phyloP scores from a whole-genome alignment of 2,113 vertebrate genomes.

The Ranitomeya variabilis region DNA sequence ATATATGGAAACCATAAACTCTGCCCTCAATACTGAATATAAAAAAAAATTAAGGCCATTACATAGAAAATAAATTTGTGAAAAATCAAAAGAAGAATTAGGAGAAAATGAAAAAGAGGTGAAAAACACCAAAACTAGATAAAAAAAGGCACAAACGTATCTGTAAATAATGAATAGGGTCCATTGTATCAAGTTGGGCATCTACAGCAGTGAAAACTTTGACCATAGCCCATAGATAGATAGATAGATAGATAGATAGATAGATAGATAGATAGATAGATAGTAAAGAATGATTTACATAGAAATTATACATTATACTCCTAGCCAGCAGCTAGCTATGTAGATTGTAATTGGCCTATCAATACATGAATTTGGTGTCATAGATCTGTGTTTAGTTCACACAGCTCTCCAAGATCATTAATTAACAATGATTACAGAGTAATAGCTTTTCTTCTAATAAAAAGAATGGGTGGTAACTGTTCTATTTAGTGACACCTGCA shows the following conservation, averaged over 20 bases:
- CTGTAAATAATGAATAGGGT: too few species aligned
- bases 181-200: too few species aligned
- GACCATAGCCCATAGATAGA: neutral
- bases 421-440: neutral
- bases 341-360: neutral
- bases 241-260: neutral
- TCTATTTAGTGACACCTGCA: neutral
- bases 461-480: neutral
- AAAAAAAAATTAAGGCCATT: too few species aligned
- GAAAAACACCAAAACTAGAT: too few species aligned
- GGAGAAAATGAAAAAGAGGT: too few species aligned
- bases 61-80: too few species aligned
- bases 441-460: neutral
- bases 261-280: neutral
- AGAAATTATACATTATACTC: neutral
- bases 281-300: neutral
- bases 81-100: too few species aligned
- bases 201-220: too few species aligned
- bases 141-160: too few species aligned
- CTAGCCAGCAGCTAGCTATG: neutral
- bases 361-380: neutral
- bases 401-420: neutral
- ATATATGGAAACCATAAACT: too few species aligned
- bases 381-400: neutral
- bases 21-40: too few species aligned